These are phyloP conservation scores for Masticophis lateralis DNA, from an alignment of 2,797 vertebrate genomes.

Conservation along the genomic window DNA sequence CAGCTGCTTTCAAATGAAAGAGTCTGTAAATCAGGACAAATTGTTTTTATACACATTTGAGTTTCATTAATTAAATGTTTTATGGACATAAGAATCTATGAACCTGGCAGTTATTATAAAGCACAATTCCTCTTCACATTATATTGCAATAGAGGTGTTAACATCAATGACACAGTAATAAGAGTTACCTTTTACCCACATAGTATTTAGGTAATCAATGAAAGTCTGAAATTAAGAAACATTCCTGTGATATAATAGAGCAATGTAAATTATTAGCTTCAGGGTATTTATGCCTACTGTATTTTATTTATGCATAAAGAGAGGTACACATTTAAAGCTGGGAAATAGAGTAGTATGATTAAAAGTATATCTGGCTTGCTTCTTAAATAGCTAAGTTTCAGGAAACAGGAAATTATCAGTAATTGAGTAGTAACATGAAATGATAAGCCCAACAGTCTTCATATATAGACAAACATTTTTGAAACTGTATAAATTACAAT, in stretches of 20 bases:
- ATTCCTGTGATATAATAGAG: neutral
- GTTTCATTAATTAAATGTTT: constrained; percentile 93
- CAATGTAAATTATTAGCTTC: neutral
- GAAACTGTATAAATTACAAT: neutral
- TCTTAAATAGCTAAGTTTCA: neutral
- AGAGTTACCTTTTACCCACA: neutral
- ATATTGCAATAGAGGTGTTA: neutral
- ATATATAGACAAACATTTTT: neutral
- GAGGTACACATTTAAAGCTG: neutral
- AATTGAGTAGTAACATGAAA: neutral
- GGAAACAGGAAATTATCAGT: neutral
- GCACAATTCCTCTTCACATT: constrained; percentile 50
- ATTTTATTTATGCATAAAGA: neutral
- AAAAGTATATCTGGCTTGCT: neutral
- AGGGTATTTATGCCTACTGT: neutral
- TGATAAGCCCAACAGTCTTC: neutral
- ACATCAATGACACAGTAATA: constrained; percentile 9
- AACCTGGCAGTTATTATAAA: constrained; percentile 74
- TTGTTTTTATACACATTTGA: constrained; percentile 83
- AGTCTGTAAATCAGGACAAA: constrained; percentile 92
- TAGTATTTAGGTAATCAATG: neutral
- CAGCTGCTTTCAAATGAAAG: constrained; percentile 87
- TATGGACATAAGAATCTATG: constrained; percentile 76
- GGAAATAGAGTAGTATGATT: neutral
- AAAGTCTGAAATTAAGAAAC: neutral